Base-by-base conservation (phyloP, 2,797 vertebrate species). In the Syndactyla subalaris region DNA sequence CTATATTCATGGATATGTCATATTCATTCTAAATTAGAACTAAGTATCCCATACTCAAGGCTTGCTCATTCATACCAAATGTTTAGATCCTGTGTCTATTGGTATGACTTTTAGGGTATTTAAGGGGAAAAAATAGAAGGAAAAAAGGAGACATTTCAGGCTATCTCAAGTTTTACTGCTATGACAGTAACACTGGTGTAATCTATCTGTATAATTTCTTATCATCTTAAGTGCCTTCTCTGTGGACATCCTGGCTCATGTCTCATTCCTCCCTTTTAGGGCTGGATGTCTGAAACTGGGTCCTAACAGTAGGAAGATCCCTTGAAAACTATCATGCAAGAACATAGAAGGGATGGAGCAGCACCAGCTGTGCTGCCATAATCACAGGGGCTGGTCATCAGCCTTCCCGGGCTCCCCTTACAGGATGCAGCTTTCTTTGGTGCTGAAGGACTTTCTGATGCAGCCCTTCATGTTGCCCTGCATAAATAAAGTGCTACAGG, bases 291-390 rank as follows among this genome's bases (percentile, higher is more conserved):
- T 86, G 86, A 80, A 66, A 77, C 3, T 3, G 3, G 26, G 49
- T 34, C 66, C 22, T 48, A 58, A 36, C 4, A 52, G 30, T 19
- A 54, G 24, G 66, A 84, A 10, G 16, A 67, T 38, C 17, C 54
- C 38, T 30, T 45, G 46, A 57, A 78, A 91, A 21, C 41, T 41
- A 6, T 23, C 23, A 4, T 6, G 11, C 34, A 68, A 58, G 41
- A 41, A 24, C 32, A 29, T 1, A 59, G 46, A 62, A 57, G 36
- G 86, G 45, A n/a, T 9, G 24, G 39, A 92, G 63, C 54, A 89
- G 55, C 45, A 66, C 20, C 38, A 59, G 32, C 52, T 0, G 0
- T 36, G 41, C 34, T 72, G 46, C 17, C n/a, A 13, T 7, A 14
- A 55, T 34, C 23, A 68, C 12, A 10, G 1, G 23, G 46, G 29